Base-by-base conservation (phyloP, 53 echinoderm and acorn worm species). In the Luidia sarsii region DNA sequence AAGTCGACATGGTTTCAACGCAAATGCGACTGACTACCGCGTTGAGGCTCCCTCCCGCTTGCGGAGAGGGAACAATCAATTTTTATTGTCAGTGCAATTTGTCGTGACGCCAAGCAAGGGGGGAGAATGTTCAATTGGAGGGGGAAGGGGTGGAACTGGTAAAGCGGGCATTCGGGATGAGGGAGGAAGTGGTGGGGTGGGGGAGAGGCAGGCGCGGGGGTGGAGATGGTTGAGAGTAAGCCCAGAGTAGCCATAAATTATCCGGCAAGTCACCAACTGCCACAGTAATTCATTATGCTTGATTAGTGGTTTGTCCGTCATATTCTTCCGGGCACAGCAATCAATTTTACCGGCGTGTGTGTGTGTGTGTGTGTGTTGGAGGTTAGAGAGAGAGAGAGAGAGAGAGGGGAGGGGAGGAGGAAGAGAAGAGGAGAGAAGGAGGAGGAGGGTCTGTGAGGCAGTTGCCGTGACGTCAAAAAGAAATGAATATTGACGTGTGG, bases 401-500 rank as follows among this genome's bases (percentile, higher is more conserved):
- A 48, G 70, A 41, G 41, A 11, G 51, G 38, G 45, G 18, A 62
- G 46, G 70, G n/a, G n/a, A n/a, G 41, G 41, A 7, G 6, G 6
- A 7, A 41, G 41, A 41, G 41, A 11, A 11, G 11, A 11, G 41
- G 51, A 33, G 45, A 10, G 70, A 48, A n/a, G 70, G n/a, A n/a
- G n/a, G n/a, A n/a, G n/a, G n/a, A n/a, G n/a, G n/a, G n/a, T n/a
- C n/a, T n/a, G n/a, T n/a, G n/a, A 83, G 60, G 83, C 49, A 83
- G 61, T 52, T 25, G 70, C 70, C 35, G 90, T 90, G 90, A 90
- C 90, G 90, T 90, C 90, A 90, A 90, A 61, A 60, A 29, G 84
- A 73, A 85, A 82, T 90, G 86, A 81, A 90, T 90, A 90, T 90
- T 90, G 90, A 90, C 90, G 90, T 48, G 31, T n/a, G 46, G 77